Base-by-base conservation (phyloP, 2,797 vertebrate genomes). In the Chaunax sp. region DNA sequence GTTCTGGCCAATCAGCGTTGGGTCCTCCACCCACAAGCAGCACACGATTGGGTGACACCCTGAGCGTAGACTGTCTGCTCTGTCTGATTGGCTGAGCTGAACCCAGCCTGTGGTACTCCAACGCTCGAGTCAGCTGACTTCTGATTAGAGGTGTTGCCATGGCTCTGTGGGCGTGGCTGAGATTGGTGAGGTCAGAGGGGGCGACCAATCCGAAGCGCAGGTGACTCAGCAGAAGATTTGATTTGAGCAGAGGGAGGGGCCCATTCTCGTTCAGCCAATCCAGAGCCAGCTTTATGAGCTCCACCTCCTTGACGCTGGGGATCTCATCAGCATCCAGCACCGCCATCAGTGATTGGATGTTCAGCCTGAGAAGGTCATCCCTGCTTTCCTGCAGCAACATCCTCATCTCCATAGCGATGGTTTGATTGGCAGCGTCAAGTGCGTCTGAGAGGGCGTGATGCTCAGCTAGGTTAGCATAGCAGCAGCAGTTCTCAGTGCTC, bases 381-480 rank as follows among this genome's bases (percentile, higher is more conserved):
- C 82, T 80, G 38, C 46, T 64, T 13, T 72, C 68, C 38, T 50
- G 43, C 6, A 98, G 75, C 57, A 99, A 77, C 37, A 84, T 90
- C 73, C 83, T 81, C 84, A 98, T 79, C 64, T 96, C 94, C 37
- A 64, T 55, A 55, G 91, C 86, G 0, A 98, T 91, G 59, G 94
- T 96, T 67, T 82, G 84, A 77, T 96, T 95, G 3, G 95, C 92
- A 1, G 85, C 90, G 0, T 78, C 80, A 25, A 94, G 68, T 6
- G 94, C 94, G 0, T 93, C 90, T 0, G 81, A 64, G 50, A 98
- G 94, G 30, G 92, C 90, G 26, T 96, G 96, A 54, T 89, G 92
- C 60, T 93, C 93, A 0, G 97, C 95, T 66, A 99, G 70, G 0
- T 98, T 98, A 62, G 96, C 96, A 0, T 94, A 95, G 64, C 89